Conservation (phyloP, 2,113 vertebrate genomes). For the Ptilonorhynchus violaceus region DNA sequence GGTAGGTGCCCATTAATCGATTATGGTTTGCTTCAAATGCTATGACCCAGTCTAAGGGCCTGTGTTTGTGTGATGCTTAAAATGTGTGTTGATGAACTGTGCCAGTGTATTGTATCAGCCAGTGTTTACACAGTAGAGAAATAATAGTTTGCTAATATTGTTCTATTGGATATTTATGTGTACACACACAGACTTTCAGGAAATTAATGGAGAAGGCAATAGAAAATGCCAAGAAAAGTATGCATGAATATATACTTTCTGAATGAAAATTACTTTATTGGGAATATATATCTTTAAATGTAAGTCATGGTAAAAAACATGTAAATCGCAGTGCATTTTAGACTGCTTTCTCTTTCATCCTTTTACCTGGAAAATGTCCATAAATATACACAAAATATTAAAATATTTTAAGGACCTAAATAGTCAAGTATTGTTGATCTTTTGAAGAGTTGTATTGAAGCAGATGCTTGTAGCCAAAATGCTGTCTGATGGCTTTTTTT, state of each 20-base stretch:
- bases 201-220: background rate
- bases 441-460: background rate
- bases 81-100: background rate
- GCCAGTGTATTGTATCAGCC: background rate
- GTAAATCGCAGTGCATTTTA: background rate
- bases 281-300: background rate
- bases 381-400: background rate
- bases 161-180: background rate
- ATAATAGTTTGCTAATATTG: background rate
- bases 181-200: background rate
- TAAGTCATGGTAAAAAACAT: background rate
- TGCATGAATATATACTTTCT: rapidly evolving
- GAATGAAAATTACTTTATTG: background rate
- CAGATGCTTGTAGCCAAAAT: background rate
- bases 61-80: background rate
- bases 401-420: background rate
- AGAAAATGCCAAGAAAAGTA: background rate
- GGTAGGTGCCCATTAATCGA: background rate
- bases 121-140: background rate
- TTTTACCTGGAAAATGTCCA: background rate
- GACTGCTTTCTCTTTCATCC: background rate
- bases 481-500: background rate
- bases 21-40: background rate
- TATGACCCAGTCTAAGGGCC: background rate
- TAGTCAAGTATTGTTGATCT: background rate